Percentiles rank a stretch among this genome's conserved stretches.
These are phyloP conservation scores for Scrobipalpa costella DNA, from an alignment of 2,888 invertebrate species.

Conservation along the genomic window DNA sequence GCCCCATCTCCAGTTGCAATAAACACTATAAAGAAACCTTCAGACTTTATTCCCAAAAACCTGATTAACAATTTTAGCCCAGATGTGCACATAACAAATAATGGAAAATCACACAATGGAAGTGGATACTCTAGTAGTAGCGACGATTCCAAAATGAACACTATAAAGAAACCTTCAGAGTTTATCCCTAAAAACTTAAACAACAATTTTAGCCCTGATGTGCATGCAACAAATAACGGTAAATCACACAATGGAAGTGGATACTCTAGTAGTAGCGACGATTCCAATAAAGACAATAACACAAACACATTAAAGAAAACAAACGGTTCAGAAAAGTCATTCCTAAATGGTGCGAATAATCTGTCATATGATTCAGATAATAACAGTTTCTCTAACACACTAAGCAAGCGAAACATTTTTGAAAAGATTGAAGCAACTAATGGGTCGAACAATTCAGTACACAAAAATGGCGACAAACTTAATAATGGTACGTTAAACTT, in stretches of 20 bases:
- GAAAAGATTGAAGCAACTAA: slow-evolving; percentile 56
- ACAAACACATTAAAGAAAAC: slow-evolving; percentile 57
- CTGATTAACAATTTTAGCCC: slow-evolving; percentile 41
- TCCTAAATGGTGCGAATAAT: slow-evolving; percentile 55
- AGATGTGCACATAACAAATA: slow-evolving; percentile 39
- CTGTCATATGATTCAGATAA: slow-evolving; percentile 41
- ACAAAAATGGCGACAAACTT: slow-evolving; percentile 46
- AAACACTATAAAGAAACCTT: slow-evolving; percentile 42
- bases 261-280: slow-evolving; percentile 48
- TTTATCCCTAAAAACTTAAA: slow-evolving; percentile 48
- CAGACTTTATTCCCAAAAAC: slow-evolving; percentile 51
- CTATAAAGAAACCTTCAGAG: slow-evolving; percentile 47
- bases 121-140: slow-evolving; percentile 23
- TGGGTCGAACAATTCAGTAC: slow-evolving; percentile 39
- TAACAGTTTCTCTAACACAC: slow-evolving; percentile 60
- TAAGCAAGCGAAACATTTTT: slow-evolving; percentile 68
- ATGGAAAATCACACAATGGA: slow-evolving; percentile 31
- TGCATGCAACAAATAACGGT: slow-evolving; percentile 36
- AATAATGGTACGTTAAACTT: slow-evolving; percentile 43
- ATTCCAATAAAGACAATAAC: slow-evolving; percentile 56
- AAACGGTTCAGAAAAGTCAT: slow-evolving; percentile 53
- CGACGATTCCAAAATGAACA: slow-evolving; percentile 52
- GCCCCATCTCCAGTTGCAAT: slow-evolving; percentile 38
- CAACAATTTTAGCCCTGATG: slow-evolving; percentile 41
- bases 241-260: slow-evolving; percentile 27